Evolutionary conservation across 1,140 invertebrate genomes (phyloP).

Genomic region (Ruditapes philippinarum): DNA sequence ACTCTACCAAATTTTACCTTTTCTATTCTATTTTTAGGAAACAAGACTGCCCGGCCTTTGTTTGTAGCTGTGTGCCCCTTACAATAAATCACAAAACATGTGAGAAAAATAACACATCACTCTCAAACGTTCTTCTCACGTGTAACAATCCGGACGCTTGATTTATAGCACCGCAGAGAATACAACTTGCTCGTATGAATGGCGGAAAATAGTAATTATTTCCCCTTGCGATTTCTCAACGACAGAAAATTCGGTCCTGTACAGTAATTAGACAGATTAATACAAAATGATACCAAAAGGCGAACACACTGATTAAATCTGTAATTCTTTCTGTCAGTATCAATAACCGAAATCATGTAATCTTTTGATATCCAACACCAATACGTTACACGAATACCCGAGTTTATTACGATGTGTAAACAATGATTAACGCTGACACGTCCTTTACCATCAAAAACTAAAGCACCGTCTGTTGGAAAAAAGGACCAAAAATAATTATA

Average conservation of each 20-base stretch:
- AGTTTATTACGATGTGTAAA: conserved; percentile 47
- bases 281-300: conserved; percentile 62
- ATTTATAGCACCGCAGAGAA: conserved; percentile 55
- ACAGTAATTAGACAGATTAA: conserved; percentile 57
- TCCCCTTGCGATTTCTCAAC: conserved; percentile 45
- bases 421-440: conserved; percentile 36
- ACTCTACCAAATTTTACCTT: no score
- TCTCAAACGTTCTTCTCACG: background rate
- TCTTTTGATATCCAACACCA: conserved; percentile 47
- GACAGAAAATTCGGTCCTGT: conserved; percentile 14
- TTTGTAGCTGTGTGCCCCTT: background rate
- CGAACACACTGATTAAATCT: conserved; percentile 54
- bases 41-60: background rate
- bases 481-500: no score
- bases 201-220: conserved; percentile 59
- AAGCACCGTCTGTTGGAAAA: conserved; percentile 30
- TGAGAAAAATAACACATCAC: conserved; percentile 14
- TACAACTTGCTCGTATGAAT: conserved; percentile 26
- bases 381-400: background rate
- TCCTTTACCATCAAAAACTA: background rate
- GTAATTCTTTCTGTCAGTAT: conserved; percentile 59
- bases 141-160: conserved; percentile 46
- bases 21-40: background rate
- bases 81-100: conserved; percentile 16
- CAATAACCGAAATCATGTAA: conserved; percentile 51